phyloP scores from a whole-genome alignment of 2,113 vertebrate genomes.

The Leucoraja erinaceus region DNA sequence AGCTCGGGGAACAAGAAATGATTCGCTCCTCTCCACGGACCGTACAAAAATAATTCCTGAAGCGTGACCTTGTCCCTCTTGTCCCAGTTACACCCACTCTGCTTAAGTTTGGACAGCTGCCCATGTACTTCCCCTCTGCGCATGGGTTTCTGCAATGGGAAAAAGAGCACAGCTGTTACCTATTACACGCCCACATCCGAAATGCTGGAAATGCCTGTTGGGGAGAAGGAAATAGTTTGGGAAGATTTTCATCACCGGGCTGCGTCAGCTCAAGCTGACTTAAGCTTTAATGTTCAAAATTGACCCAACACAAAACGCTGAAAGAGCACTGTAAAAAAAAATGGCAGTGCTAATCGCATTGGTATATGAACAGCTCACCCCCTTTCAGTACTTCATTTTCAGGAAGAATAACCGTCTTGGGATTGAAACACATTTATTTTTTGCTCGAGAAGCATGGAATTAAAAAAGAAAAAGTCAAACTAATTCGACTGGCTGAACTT shows the following conservation, averaged over 20 bases:
- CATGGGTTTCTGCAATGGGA: neutral
- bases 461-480: no score
- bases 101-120: neutral
- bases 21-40: no score
- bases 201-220: neutral
- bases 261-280: neutral
- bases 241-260: neutral
- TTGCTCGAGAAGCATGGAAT: no score
- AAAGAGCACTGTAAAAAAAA: no score
- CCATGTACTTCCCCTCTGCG: neutral
- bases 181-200: neutral
- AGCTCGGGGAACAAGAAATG: neutral
- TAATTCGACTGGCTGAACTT: no score
- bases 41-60: slow-evolving; percentile 20
- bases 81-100: neutral
- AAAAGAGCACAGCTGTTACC: neutral
- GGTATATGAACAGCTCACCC: no score
- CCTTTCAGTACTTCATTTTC: no score
- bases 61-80: neutral
- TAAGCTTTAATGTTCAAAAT: no score
- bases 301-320: neutral
- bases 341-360: no score
- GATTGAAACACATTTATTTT: no score
- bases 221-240: neutral
- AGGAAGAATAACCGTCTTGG: no score